Evolutionary conservation across 2,888 invertebrate genomes (phyloP).

Genomic region (Lordiphosa andalusiaca): DNA sequence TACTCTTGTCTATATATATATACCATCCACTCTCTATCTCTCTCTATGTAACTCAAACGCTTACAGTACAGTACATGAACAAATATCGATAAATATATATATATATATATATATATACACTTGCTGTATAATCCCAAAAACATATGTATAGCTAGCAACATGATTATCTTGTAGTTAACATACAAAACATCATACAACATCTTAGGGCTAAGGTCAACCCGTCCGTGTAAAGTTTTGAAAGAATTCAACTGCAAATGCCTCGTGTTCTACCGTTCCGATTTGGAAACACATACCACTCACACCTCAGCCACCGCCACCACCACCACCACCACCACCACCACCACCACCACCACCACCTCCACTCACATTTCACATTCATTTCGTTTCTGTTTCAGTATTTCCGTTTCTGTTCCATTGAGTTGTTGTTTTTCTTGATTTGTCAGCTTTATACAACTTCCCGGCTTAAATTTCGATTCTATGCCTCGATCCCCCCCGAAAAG

Average conservation of each 20-base stretch:
- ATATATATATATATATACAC: conserved; percentile 33
- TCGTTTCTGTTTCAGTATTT: neutral
- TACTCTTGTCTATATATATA: conserved; percentile 27
- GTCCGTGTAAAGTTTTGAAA: conserved; percentile 32
- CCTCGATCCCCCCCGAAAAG: neutral
- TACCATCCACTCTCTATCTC: conserved; percentile 11
- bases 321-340: conserved; percentile 34
- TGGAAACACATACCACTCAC: neutral
- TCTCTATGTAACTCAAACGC: conserved; percentile 47
- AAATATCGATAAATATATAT: conserved; percentile 27
- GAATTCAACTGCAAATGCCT: conserved; percentile 11
- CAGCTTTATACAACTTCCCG: conserved; percentile 14
- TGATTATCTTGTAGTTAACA: conserved; percentile 60
- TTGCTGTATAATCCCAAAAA: conserved; percentile 30
- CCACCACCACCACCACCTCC: conserved; percentile 30
- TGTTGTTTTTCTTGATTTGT: conserved; percentile 14
- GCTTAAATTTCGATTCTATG: neutral
- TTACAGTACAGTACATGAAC: conserved; percentile 63
- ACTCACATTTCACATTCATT: conserved; percentile 30
- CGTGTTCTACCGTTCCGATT: conserved; percentile 24
- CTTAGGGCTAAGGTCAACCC: conserved; percentile 14
- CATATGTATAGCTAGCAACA: conserved; percentile 79
- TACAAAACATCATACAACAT: conserved; percentile 29
- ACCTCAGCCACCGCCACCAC: conserved; percentile 28
- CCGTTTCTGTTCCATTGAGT: conserved; percentile 5